Evolutionary conservation across 2,888 invertebrate species (phyloP), one percentile per base, ranked within the genome.

Genomic region (Trissolcus japonicus): DNA sequence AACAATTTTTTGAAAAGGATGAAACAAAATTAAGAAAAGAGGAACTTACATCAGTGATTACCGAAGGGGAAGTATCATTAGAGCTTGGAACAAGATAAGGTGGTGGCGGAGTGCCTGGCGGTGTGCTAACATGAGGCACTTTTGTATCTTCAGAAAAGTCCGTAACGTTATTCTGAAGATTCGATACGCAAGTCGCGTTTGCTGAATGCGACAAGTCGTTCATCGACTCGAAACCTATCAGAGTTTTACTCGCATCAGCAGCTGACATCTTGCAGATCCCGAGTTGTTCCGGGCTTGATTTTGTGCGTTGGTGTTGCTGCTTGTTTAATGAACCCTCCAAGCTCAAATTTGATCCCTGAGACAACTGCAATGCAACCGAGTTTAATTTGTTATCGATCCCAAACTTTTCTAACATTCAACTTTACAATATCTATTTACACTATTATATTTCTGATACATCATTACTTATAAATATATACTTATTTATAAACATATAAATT

Each of bases 21-120:
- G 2, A 21, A 21, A 25, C 25, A 6, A 19, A 19, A 25, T 25
- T 2, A 6, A 35, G 11, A 35, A 35, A 35, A 11, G 9, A 35
- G 6, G 9, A 46, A 75, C 76, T 21, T 60, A 80, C 79, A 55
- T 79, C 76, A 29, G 79, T 79, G 1, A 69, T 43, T 29, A 73
- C 54, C 40, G 86, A 79, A 7, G 84, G 83, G 51, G 85, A 83
- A 16, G 85, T 82, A 19, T 85, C 85, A 66, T 84, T 84, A 40
- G 86, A 82, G 78, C 79, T 85, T 56, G 90, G 90, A 83, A 90
- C 89, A 41, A 91, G 92, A 89, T 96, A 96, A 0, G 96, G 96
- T 17, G 96, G 96, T 16, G 96, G 96, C 50, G 96, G 96, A n/a
- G 96, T 96, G 63, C 96, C 95, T 1, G 95, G 95, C 55, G 95